Conservation (phyloP, 2,113 vertebrate genomes). For the Tragelaphus scriptus region DNA sequence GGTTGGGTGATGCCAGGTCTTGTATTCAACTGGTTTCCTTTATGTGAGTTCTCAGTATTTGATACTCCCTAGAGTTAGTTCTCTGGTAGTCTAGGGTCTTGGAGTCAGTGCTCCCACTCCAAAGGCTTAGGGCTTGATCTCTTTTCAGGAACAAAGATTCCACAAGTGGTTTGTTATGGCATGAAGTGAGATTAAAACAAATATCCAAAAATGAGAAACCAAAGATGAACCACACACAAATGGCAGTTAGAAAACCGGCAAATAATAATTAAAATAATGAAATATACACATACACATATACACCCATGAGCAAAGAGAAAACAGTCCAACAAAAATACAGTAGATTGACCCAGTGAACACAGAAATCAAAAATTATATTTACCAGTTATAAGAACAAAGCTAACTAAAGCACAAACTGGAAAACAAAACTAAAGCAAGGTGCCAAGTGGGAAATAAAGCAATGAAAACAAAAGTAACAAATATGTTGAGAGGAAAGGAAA, state of each 20-base stretch:
- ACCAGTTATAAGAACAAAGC: neutral
- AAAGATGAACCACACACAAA: neutral
- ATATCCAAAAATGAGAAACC: neutral
- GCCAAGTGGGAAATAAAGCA: neutral
- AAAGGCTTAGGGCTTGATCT: neutral
- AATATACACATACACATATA: neutral
- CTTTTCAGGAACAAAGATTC: neutral
- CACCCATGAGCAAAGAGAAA: neutral
- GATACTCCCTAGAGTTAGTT: neutral
- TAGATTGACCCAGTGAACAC: neutral
- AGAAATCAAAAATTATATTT: neutral
- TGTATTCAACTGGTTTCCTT: neutral
- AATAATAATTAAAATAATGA: neutral
- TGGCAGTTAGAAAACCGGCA: neutral
- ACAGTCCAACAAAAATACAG: neutral
- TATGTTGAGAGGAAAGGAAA: neutral
- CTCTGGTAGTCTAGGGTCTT: neutral
- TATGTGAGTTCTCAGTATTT: neutral
- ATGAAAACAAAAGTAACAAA: neutral
- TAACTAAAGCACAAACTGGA: neutral
- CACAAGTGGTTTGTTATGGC: neutral
- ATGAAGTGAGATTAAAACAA: neutral
- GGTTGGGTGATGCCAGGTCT: neutral
- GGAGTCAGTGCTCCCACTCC: neutral
- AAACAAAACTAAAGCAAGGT: neutral